These are phyloP conservation scores for Nomia melanderi DNA, from an alignment of 1,140 invertebrate species.

Conservation along the genomic window DNA sequence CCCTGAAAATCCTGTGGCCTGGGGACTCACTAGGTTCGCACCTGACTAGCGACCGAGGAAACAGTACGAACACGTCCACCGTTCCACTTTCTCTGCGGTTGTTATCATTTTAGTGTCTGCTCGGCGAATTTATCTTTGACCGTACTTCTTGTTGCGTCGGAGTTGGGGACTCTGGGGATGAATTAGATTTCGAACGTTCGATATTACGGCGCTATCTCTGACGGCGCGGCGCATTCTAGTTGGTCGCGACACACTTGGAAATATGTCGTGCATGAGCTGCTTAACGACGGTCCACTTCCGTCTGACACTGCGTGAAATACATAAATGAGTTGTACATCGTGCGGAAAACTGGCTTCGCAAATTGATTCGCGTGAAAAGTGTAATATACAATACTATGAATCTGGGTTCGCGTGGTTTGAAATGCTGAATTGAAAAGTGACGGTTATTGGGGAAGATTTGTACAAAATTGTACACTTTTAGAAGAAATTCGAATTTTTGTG, in stretches of 20 bases:
- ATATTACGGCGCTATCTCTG: slow-evolving; percentile 27
- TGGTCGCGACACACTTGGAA: slow-evolving; percentile 9
- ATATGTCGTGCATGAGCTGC: slow-evolving; percentile 11
- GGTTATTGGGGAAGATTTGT: too few species aligned
- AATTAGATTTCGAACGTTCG: slow-evolving; percentile 37
- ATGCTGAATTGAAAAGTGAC: neutral
- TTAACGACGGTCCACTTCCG: slow-evolving; percentile 4
- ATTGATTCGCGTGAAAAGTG: neutral
- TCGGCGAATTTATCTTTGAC: slow-evolving; percentile 25
- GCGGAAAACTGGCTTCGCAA: slow-evolving; percentile 1
- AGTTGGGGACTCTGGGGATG: slow-evolving; percentile 26
- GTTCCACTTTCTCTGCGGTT: slow-evolving; percentile 24
- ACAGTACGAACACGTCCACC: neutral
- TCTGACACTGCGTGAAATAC: neutral
- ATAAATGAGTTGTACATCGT: neutral
- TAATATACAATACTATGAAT: neutral
- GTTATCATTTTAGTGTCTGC: slow-evolving; percentile 29
- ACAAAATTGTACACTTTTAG: too few species aligned
- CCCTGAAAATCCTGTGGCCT: neutral
- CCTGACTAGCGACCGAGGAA: neutral
- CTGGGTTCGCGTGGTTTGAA: neutral
- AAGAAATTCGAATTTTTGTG: too few species aligned
- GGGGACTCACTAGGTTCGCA: neutral
- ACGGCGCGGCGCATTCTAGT: slow-evolving; percentile 11
- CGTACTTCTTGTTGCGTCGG: slow-evolving; percentile 7